Conservation (phyloP, 2,113 vertebrate genomes). For the Cepphus grylle region DNA sequence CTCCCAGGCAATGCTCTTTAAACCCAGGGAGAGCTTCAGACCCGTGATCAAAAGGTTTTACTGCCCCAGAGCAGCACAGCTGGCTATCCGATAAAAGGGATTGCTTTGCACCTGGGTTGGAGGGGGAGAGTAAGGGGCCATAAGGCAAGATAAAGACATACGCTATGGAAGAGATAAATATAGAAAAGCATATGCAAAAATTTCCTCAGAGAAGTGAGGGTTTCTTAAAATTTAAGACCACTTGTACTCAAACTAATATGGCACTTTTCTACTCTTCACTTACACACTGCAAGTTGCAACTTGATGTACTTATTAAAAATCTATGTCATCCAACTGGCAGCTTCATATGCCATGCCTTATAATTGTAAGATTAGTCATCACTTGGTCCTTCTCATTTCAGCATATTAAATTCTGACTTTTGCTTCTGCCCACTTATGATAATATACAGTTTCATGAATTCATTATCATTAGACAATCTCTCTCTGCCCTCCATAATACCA, state of each 20-base stretch:
- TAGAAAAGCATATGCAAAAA: background rate
- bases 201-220: background rate
- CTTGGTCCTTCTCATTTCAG: constrained; percentile 2
- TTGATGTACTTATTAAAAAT: background rate
- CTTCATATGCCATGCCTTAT: background rate
- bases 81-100: background rate
- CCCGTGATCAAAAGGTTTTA: background rate
- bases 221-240: background rate
- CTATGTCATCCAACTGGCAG: background rate
- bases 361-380: constrained; percentile 29
- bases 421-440: background rate
- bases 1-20: background rate
- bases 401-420: constrained; percentile 23
- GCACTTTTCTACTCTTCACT: background rate
- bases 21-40: background rate
- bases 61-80: background rate
- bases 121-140: background rate
- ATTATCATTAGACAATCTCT: background rate
- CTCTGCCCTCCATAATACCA: background rate
- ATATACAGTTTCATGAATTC: background rate
- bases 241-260: background rate
- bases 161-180: background rate
- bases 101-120: background rate
- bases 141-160: background rate
- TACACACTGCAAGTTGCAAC: background rate